Conservation (phyloP, 2,113 vertebrate species). For the Pseudonaja textilis region DNA sequence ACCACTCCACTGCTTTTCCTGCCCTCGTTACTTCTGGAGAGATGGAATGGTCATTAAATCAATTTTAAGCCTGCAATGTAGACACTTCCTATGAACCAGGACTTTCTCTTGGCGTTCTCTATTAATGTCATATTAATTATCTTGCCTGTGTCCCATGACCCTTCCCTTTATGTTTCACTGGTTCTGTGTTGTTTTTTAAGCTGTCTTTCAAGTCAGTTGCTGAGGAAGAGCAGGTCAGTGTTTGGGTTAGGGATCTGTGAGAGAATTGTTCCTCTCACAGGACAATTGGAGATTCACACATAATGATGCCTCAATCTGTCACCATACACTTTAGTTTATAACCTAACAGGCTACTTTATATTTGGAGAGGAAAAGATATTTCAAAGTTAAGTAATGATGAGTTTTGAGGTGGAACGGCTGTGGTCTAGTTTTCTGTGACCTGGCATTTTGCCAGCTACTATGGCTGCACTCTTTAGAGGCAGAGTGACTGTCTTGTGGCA, state of each 20-base stretch:
- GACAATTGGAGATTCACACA: not conserved
- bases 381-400: not conserved
- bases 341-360: not conserved
- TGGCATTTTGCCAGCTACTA: not conserved
- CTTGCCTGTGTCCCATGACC: not conserved
- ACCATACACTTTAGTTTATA: not conserved
- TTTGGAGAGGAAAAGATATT: not conserved
- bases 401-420: not conserved
- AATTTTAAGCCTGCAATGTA: not conserved
- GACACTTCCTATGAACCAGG: not conserved
- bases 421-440: not conserved
- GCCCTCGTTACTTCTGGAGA: not conserved
- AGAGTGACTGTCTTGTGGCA: not conserved
- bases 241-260: not conserved
- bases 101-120: not conserved
- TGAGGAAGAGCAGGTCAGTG: accelerated
- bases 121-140: not conserved
- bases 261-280: conserved; percentile 52
- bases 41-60: not conserved
- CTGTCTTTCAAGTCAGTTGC: accelerated
- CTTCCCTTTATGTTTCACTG: not conserved
- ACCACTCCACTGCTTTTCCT: not conserved
- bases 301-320: not conserved
- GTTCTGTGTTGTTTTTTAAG: too few relatives aligned
- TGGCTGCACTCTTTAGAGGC: not conserved